Evolutionary conservation across 64 coral and sea anemone genomes (phyloP).

Genomic region (Cladopsammia gracilis): DNA sequence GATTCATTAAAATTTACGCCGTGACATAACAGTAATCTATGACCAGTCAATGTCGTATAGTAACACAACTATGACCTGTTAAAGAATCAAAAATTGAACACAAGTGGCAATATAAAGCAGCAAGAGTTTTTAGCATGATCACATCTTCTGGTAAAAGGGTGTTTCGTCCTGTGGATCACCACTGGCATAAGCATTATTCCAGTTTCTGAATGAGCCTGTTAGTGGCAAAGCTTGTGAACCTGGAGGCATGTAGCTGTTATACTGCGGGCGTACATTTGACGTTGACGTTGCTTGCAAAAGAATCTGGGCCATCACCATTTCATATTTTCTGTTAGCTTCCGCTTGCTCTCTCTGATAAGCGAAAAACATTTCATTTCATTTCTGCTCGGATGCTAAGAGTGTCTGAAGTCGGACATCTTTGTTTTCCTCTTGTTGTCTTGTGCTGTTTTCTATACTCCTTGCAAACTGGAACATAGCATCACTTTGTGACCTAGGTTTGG

Average conservation of each 20-base stretch:
- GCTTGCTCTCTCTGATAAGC: conserved; percentile 70
- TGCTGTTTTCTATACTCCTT: conserved; percentile 68
- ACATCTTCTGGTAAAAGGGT: too few relatives aligned
- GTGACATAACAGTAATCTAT: too few relatives aligned
- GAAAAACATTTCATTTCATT: conserved; percentile 75
- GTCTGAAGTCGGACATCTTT: conserved; percentile 64
- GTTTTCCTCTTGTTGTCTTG: conserved; percentile 65
- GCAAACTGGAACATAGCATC: conserved; percentile 72
- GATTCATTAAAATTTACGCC: too few relatives aligned
- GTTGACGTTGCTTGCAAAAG: conserved; percentile 36
- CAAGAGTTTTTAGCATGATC: too few relatives aligned
- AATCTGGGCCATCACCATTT: conserved; percentile 58
- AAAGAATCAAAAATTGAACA: too few relatives aligned
- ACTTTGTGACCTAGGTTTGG: conserved; percentile 61
- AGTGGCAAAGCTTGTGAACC: neutral
- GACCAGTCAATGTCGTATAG: too few relatives aligned
- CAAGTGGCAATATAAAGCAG: too few relatives aligned
- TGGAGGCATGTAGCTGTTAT: conserved; percentile 28
- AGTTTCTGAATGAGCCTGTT: neutral
- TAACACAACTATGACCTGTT: too few relatives aligned
- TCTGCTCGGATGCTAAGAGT: conserved; percentile 56
- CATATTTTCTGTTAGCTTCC: conserved; percentile 49
- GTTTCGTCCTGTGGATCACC: neutral
- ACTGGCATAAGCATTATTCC: conserved; percentile 10
- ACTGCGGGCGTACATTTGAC: neutral